phyloP scores from a whole-genome alignment of 2,797 vertebrate genomes.

The Anguilla megastoma region DNA sequence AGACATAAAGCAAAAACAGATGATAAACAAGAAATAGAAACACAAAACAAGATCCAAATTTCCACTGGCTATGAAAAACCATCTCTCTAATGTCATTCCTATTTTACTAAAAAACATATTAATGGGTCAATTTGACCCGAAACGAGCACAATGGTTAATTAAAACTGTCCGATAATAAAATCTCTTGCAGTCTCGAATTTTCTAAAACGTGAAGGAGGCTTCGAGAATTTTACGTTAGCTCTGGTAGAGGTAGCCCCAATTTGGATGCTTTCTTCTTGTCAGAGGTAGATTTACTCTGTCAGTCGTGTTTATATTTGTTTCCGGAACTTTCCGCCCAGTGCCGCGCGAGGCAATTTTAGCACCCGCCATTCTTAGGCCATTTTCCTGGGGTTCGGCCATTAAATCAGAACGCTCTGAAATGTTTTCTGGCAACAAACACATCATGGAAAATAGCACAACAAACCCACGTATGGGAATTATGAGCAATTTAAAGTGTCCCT shows the following conservation, averaged over 20 bases:
- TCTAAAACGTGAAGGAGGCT: not conserved
- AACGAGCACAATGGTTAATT: not conserved
- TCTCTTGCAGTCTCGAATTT: not conserved
- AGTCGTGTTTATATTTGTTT: slow-evolving; percentile 7
- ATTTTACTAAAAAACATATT: too few relatives aligned
- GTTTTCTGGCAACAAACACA: not conserved
- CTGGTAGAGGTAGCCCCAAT: not conserved
- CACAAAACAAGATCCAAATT: too few relatives aligned
- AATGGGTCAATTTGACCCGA: too few relatives aligned
- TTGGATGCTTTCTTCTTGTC: not conserved
- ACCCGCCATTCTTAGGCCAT: not conserved
- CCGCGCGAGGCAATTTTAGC: not conserved
- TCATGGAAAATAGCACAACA: not conserved
- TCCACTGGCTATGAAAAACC: too few relatives aligned
- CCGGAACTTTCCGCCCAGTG: not conserved
- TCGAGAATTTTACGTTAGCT: not conserved
- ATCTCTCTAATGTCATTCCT: too few relatives aligned
- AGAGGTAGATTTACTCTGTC: not conserved
- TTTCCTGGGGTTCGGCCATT: not conserved
- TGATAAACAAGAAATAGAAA: too few relatives aligned
- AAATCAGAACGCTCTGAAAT: not conserved
- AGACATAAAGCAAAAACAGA: not conserved
- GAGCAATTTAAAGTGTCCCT: not conserved
- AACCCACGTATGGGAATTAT: not conserved
- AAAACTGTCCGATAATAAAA: not conserved